Base-by-base conservation (phyloP, 2,797 vertebrate genomes). In the Mormyrus hasselquistii region DNA sequence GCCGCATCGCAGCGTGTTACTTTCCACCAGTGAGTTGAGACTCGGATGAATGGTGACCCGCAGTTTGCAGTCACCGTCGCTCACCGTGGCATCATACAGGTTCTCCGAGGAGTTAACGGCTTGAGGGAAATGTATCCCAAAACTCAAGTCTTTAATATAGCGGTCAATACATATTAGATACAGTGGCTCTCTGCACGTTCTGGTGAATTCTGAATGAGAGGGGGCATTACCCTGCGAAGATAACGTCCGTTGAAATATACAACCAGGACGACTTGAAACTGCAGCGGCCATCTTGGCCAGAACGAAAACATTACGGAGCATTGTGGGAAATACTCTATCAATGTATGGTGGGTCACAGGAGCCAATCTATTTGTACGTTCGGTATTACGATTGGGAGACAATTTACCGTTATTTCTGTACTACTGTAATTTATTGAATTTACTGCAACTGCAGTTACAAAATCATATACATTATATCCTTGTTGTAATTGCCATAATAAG, bases 61-160 rank as follows among this genome's bases (percentile, higher is more conserved):
- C 0, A 96, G 89, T 44, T 92, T 89, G 89, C 96, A 96, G 92
- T 95, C 93, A 0, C 94, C 92, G 14, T 96, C 96, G 0, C 93
- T 93, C 69, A 96, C 82, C 0, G 93, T 95, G 22, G 94, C 47
- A 88, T 96, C 96, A 22, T 95, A 96, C 53, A 96, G 90, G 92
- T 94, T 91, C 0, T 93, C 93, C 2, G 93, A 94, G 92, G 89
- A 34, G 14, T 93, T 90, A 83, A 96, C 92, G 0, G 92, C 91
- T 90, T 95, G 94, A 1, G 94, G 95, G 89, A 96, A 95, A 93
- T 92, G 93, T 41, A 96, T 69, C 0, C 89, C 62, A 3, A 94
- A 95, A 0, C 93, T 92, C 79, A 88, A 91, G 91, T 96, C 96
- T 90, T 94, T 91, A 88, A 84, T 92, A 90, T 96, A 96, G 0